These are phyloP conservation scores for Benitochromis conjunctus DNA, from an alignment of 2,113 vertebrate species.

Conservation along the genomic window DNA sequence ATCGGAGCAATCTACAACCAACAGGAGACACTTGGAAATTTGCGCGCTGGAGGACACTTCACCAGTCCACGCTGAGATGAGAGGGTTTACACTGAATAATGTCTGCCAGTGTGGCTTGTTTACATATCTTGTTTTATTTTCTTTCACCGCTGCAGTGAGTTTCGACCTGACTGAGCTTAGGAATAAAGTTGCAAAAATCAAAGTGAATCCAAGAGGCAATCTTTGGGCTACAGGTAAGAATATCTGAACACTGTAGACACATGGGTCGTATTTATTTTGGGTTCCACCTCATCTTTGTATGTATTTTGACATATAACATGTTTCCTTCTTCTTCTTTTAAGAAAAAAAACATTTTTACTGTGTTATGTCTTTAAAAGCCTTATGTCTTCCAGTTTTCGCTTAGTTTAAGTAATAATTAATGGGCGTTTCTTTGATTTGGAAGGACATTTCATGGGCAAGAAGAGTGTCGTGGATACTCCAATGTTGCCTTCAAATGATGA, in stretches of 20 bases:
- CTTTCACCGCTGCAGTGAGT: slow-evolving; percentile 72
- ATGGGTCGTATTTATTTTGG: neutral
- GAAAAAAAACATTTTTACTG: neutral
- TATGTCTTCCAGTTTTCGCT: neutral
- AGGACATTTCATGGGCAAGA: slow-evolving; percentile 98
- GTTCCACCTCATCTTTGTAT: neutral
- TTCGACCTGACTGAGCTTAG: slow-evolving; percentile 80
- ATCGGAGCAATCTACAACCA: neutral
- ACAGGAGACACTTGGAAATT: slow-evolving; percentile 29
- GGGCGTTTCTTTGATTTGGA: neutral
- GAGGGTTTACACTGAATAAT: slow-evolving; percentile 34
- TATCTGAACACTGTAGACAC: neutral
- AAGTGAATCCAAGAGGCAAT: slow-evolving; percentile 85
- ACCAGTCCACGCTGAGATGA: slow-evolving; percentile 48
- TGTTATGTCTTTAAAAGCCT: neutral
- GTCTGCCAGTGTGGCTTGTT: slow-evolving; percentile 69
- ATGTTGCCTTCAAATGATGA: slow-evolving; percentile 49
- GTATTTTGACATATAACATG: neutral
- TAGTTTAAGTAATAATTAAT: neutral
- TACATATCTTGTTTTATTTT: slow-evolving; percentile 74
- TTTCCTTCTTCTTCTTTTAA: neutral
- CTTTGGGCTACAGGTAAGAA: slow-evolving; percentile 92
- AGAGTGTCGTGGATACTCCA: slow-evolving; percentile 76
- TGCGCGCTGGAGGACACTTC: slow-evolving; percentile 15
- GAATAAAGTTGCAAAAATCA: slow-evolving; percentile 82